Conservation (phyloP, 1,140 invertebrate genomes). For the Heliconius himera region DNA sequence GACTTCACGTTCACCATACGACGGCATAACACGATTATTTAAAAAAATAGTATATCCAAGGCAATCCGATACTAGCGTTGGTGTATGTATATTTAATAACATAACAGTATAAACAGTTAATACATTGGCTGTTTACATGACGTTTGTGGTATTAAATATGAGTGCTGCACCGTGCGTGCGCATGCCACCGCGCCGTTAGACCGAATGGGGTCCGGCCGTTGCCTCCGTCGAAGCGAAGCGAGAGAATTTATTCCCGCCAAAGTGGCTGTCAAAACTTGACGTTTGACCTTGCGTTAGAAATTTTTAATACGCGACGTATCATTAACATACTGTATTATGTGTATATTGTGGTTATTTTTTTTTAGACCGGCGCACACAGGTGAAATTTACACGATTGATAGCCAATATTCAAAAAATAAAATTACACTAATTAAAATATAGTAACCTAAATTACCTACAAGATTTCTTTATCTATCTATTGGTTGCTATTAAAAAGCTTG, state of each 20-base stretch:
- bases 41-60: not conserved
- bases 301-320: not conserved
- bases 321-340: not conserved
- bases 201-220: constrained; percentile 39
- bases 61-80: not conserved
- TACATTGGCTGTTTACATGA: constrained; percentile 24
- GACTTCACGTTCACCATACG: not conserved
- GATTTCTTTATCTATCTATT: no score
- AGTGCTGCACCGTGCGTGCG: constrained; percentile 45
- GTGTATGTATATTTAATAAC: constrained; percentile 10
- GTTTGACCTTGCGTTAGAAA: constrained; percentile 20
- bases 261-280: constrained; percentile 34
- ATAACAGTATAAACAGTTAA: constrained; percentile 17
- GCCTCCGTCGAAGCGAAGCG: constrained; percentile 11
- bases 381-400: no score
- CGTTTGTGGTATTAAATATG: not conserved
- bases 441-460: no score
- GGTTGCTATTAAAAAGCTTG: no score
- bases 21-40: constrained; percentile 4
- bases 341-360: no score
- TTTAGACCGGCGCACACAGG: no score
- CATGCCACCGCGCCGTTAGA: constrained; percentile 29
- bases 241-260: constrained; percentile 32
- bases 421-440: no score
- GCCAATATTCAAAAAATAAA: no score